Evolutionary conservation across 1,140 invertebrate genomes (phyloP).

Genomic region (Solenopsis invicta): DNA sequence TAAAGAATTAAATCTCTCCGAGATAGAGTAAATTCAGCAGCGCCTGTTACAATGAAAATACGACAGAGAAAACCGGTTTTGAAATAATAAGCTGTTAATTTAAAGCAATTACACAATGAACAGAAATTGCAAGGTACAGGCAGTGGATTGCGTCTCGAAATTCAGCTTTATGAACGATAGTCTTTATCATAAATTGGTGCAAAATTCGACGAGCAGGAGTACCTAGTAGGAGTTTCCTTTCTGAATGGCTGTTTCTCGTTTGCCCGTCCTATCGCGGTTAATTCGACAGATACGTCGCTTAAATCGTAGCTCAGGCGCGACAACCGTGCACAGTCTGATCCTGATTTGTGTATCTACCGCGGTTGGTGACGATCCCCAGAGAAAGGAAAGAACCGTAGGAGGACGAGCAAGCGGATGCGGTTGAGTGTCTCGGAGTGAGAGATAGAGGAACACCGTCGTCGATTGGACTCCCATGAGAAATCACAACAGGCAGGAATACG

Average conservation of each 20-base stretch:
- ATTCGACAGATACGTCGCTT: conserved; percentile 67
- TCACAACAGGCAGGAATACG: conserved; percentile 76
- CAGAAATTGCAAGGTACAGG: not conserved
- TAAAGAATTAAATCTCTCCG: not conserved
- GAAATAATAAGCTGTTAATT: not conserved
- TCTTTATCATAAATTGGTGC: not conserved
- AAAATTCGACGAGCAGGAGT: not conserved
- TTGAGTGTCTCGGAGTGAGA: conserved; percentile 47
- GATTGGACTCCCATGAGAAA: conserved; percentile 77
- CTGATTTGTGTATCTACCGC: conserved; percentile 68
- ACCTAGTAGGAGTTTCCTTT: not conserved
- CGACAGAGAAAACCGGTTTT: not conserved
- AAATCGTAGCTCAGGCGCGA: conserved; percentile 40
- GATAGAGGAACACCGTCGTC: conserved; percentile 71
- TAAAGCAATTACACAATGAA: no score
- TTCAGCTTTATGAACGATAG: not conserved
- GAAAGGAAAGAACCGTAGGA: conserved; percentile 50
- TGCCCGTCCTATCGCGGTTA: conserved; percentile 38
- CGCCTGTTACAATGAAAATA: not conserved
- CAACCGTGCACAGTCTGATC: conserved; percentile 48
- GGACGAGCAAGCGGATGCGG: conserved; percentile 47
- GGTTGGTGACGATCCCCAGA: conserved; percentile 14
- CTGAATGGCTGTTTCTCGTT: not conserved
- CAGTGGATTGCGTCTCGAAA: not conserved
- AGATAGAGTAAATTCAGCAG: not conserved